Base-by-base conservation (phyloP, 2,797 vertebrate species). In the Eulemur coronatus region DNA sequence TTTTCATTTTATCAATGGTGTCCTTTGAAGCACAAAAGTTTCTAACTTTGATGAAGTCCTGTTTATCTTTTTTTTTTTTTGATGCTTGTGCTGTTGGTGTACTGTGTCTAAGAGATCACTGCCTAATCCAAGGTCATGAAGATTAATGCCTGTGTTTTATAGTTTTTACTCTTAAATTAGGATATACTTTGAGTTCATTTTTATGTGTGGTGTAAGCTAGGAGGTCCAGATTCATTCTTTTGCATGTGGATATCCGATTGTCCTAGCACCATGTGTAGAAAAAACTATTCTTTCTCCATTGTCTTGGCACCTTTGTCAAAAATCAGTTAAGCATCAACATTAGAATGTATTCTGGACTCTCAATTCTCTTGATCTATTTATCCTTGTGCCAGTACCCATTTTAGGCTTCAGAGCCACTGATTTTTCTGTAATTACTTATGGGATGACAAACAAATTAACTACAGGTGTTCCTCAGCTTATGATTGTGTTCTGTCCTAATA, bases 381-480 rank as follows among this genome's bases (percentile, higher is more conserved):
- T 88, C 33, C 33, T 84, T 70, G 28, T 69, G 7, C 67, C 52
- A 50, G 5, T 87, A 48, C 13, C 22, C 5, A 28, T 67, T 92
- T 73, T 82, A 80, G 65, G 30, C 70, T 95, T 88, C 46, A 82
- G 35, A 76, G 46, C 28, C 63, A 78, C 41, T 41, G 11, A 35
- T 85, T 92, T 86, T 90, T 43, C 52, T 84, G 9, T 90, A 65
- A 78, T 90, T 79, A 63, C 8, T 73, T 87, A 35, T 2, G 13
- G 14, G 43, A 43, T 79, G 24, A 79, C 17, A 35, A 52, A 80
- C 65, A 88, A 81, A 72, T 72, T 59, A 81, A 81, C 48, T 46
- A 46, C 7, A 5, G 22, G 15, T 98, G 85, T 50, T 57, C 91
- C 69, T 86, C 91, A 90, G 95, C 94, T 98, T 94, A 55, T 10